Evolutionary conservation across 2,888 invertebrate species (phyloP).

Genomic region (Dryobotodes eremita): DNA sequence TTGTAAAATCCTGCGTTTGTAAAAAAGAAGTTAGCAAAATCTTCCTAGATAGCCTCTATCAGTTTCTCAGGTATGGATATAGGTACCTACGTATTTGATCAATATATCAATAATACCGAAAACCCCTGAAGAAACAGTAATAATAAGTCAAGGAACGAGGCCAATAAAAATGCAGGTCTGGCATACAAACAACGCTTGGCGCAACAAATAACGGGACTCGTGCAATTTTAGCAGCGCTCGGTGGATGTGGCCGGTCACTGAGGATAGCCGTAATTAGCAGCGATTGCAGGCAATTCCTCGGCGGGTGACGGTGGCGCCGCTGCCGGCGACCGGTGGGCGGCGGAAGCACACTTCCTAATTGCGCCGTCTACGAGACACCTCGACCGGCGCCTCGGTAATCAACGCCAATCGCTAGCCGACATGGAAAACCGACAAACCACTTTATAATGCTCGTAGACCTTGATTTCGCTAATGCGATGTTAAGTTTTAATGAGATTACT

Average conservation of each 20-base stretch:
- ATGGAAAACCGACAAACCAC: conserved; percentile 74
- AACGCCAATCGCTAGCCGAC: conserved; percentile 83
- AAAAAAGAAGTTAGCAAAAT: background rate
- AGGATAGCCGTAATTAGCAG: conserved; percentile 86
- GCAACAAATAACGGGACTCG: conserved; percentile 65
- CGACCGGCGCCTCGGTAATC: conserved; percentile 89
- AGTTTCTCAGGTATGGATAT: background rate
- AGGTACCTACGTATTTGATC: background rate
- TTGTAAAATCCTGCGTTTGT: background rate
- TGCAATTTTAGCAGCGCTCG: conserved; percentile 71
- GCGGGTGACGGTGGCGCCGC: conserved; percentile 87
- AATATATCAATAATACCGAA: background rate
- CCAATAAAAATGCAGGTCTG: conserved; percentile 52
- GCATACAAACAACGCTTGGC: conserved; percentile 50
- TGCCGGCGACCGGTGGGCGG: conserved; percentile 86
- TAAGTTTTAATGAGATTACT: conserved; percentile 54
- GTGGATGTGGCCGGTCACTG: conserved; percentile 73
- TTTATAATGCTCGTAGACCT: conserved; percentile 69
- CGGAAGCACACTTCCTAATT: conserved; percentile 90
- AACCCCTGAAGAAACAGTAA: conserved; percentile 28
- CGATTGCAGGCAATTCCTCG: conserved; percentile 86
- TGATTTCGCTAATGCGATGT: conserved; percentile 65
- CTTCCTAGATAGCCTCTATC: background rate
- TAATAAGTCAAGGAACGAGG: conserved; percentile 45
- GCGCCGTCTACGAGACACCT: conserved; percentile 87